Evolutionary conservation across 2,888 invertebrate species (phyloP), one percentile per base, ranked within the genome.

Genomic region (Rhaphigaster nebulosa): DNA sequence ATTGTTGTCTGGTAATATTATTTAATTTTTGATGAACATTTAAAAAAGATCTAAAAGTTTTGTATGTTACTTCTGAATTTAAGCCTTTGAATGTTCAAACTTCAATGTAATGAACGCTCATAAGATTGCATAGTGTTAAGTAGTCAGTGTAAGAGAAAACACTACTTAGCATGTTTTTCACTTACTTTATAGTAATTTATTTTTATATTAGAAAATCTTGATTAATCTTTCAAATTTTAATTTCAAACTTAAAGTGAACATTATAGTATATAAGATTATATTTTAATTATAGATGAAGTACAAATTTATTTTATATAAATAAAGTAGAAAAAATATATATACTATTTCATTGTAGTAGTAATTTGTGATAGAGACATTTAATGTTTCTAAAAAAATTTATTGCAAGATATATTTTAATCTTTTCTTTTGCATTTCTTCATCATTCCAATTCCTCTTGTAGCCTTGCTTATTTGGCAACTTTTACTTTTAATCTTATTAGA

Each of bases 341-440:
- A 13, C 41, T 50, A 84, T 45, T 76, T 45, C 84, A 84, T 84
- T 84, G 18, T 84, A 20, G 41, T 84, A 45, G 84, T 45, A 50
- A 84, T 84, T 45, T n/a, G 15, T 45, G 13, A 41, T 80, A 26
- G 45, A 45, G n/a, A 6, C 2, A 10, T 50, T 84, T 50, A n/a
- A 38, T 80, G 23, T 45, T 45, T 26, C 41, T 26, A n/a, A n/a
- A n/a, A 45, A 80, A 41, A 84, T 80, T 80, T 80, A 41, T 84
- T 50, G 45, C 45, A 15, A 84, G 8, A 12, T 84, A 84, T 56
- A 56, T 88, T 88, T 45, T 54, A 29, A 34, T 52, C 6, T 87
- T 87, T 60, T 88, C 60, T 60, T 88, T 88, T 56, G 52, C 88
- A 88, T 3, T 56, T 38, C 23, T 88, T 26, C 29, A 56, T 87